Percentiles rank a stretch among this genome's conserved stretches.
Evolutionary conservation across 2,888 invertebrate species (phyloP).

Genomic region (Hirtodrosophila cameraria): DNA sequence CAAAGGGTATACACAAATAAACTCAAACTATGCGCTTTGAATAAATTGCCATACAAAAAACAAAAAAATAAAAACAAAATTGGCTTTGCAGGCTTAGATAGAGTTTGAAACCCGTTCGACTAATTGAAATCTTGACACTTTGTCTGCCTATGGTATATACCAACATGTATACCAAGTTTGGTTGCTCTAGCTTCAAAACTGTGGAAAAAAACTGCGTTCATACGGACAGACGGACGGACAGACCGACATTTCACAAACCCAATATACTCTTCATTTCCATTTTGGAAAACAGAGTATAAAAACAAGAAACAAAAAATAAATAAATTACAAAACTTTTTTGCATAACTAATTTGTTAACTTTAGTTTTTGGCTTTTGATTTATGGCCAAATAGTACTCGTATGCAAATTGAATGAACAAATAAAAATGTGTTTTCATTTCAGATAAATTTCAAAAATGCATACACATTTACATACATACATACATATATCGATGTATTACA

Average conservation of each 20-base stretch:
- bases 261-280: too few species aligned
- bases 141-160: too few species aligned
- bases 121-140: too few species aligned
- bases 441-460: conserved; percentile 40
- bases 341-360: conserved; percentile 39
- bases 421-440: conserved; percentile 39
- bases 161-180: too few species aligned
- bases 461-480: too few species aligned
- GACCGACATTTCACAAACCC: too few species aligned
- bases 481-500: conserved; percentile 22
- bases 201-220: conserved; percentile 12
- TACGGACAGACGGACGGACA: too few species aligned
- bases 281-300: too few species aligned
- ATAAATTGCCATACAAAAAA: conserved; percentile 7
- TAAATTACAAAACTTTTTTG: conserved; percentile 25
- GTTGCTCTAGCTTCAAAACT: too few species aligned
- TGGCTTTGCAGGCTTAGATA: background rate
- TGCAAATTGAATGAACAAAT: conserved; percentile 36
- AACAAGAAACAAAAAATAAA: conserved; percentile 2
- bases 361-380: conserved; percentile 40
- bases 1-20: background rate
- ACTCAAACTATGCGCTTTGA: background rate
- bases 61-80: conserved; percentile 10
- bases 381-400: conserved; percentile 26
- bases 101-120: background rate